Base-by-base conservation (phyloP, 2,888 invertebrate species). In the Lobophora halterata region DNA sequence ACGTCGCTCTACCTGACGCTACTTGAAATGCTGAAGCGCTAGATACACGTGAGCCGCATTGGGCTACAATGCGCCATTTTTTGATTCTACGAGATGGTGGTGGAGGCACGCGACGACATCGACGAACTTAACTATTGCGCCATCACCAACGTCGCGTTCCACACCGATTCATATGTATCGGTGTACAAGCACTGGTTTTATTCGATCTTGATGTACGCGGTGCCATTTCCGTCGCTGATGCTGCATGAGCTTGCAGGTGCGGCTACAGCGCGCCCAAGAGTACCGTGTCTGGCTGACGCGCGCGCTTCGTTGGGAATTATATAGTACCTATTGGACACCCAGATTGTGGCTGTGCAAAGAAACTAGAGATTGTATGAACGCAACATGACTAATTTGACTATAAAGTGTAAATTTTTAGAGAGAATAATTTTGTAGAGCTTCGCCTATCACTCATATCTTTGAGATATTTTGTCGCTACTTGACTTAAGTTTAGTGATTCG, bases 151-250 rank as follows among this genome's bases (percentile, higher is more conserved):
- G 75, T 83, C 8, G 74, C 95, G 50, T 90, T 96, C 46, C 89
- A 89, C 44, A 91, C 95, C 70, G 85, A 89, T 11, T 78, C 90
- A 1, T 98, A 97, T 83, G 92, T 94, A 41, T 91, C 92, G 19
- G 90, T 97, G 21, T 99, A 98, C 83, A 95, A 97, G 48, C 94
- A 97, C 71, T 97, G 97, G 95, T 90, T 97, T 82, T 98, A 98
- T 80, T 90, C 98, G 61, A 90, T 98, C 49, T 93, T 98, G 61
- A 96, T 97, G 91, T 97, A 98, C 79, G 91, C 97, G 59, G 90
- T 98, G 58, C 99, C 99, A 2, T 96, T 99, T 75, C 88, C 93
- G 33, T 92, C 94, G 47, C 89, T 98, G 56, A 99, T 83, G 91
- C 93, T 93, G 95, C 72, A 98, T 99, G 65, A 97, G 96, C 79